Evolutionary conservation across 2,888 invertebrate genomes (phyloP).

Genomic region (Heliconius cydno): DNA sequence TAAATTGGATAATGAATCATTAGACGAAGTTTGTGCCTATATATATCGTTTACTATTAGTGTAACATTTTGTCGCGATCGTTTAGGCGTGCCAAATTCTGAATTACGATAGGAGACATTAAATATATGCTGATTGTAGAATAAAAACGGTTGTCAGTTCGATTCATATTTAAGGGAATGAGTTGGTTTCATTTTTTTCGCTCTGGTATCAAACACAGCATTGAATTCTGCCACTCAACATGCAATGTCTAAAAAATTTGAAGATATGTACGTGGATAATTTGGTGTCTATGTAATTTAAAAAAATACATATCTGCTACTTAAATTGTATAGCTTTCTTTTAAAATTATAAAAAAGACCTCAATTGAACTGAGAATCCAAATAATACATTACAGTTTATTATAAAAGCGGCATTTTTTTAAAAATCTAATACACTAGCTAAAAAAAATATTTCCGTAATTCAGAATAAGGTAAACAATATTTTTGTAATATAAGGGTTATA

Average conservation of each 20-base stretch:
- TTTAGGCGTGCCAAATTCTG: constrained; percentile 24
- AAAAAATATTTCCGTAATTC: constrained; percentile 23
- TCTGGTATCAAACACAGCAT: not conserved
- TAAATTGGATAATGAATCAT: constrained; percentile 21
- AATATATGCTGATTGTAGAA: not conserved
- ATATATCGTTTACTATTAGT: constrained; percentile 25
- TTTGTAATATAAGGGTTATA: constrained; percentile 21
- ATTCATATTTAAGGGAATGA: too few species aligned
- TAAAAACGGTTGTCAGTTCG: not conserved
- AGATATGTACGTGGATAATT: not conserved
- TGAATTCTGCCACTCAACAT: not conserved
- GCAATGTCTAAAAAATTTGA: too few species aligned
- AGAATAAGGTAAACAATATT: constrained; percentile 23
- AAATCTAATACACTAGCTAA: not conserved
- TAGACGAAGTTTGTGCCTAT: constrained; percentile 34
- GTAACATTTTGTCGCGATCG: constrained; percentile 17
- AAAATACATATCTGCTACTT: not conserved
- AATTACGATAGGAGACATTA: constrained; percentile 1
- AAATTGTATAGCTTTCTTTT: too few species aligned
- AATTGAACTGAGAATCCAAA: not conserved
- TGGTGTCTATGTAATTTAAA: not conserved
- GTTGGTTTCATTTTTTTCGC: too few species aligned
- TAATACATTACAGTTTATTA: not conserved
- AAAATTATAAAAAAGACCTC: too few species aligned
- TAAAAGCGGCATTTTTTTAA: not conserved